These are phyloP conservation scores for Dasysyrphus tricinctus DNA, from an alignment of 2,888 invertebrate genomes.

Conservation along the genomic window DNA sequence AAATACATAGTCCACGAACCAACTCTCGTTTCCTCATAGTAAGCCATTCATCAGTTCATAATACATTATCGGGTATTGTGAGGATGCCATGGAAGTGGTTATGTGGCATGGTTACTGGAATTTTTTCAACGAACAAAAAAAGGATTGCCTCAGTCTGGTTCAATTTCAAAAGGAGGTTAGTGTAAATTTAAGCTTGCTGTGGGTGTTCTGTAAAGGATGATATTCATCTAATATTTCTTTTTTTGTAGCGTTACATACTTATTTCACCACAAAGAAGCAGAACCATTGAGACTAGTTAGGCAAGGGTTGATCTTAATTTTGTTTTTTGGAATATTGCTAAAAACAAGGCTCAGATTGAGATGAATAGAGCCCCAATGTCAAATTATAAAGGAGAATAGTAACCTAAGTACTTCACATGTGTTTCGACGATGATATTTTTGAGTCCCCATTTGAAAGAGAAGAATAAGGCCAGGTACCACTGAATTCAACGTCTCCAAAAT, in stretches of 20 bases:
- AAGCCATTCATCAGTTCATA: conserved; percentile 48
- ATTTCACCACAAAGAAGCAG: too few relatives aligned
- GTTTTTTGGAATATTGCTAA: too few relatives aligned
- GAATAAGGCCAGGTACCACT: too few relatives aligned
- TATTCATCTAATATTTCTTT: background rate
- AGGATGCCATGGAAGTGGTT: conserved; percentile 34
- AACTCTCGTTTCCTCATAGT: conserved; percentile 32
- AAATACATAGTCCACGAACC: background rate
- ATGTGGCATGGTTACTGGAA: conserved; percentile 22
- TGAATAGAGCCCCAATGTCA: too few relatives aligned
- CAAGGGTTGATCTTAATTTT: too few relatives aligned
- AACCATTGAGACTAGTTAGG: too few relatives aligned
- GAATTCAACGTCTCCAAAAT: too few relatives aligned
- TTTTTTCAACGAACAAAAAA: background rate
- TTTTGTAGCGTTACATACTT: background rate
- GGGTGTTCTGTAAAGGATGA: background rate
- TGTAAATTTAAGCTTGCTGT: conserved; percentile 7
- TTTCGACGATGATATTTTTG: too few relatives aligned
- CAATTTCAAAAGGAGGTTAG: conserved; percentile 17
- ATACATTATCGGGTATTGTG: conserved; percentile 51
- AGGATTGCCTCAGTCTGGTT: conserved; percentile 19
- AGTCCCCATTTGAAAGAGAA: too few relatives aligned
- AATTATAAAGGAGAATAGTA: too few relatives aligned
- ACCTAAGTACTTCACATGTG: too few relatives aligned
- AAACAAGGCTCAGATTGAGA: too few relatives aligned